phyloP scores from a whole-genome alignment of 2,797 vertebrate species.

The Enteromius radiatus region DNA sequence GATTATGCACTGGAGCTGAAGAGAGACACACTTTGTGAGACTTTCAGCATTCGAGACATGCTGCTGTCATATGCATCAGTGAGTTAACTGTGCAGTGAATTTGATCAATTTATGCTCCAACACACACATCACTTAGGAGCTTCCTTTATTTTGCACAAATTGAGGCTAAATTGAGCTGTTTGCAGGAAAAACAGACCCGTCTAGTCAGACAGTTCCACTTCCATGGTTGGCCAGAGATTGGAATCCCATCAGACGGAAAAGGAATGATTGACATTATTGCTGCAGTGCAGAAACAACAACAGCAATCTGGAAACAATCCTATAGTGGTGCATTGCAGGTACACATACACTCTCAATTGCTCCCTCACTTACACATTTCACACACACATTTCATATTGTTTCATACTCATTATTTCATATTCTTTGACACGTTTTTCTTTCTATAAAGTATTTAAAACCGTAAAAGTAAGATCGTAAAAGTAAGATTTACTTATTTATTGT shows the following conservation, averaged over 20 bases:
- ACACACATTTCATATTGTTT: neutral
- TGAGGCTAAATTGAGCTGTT: conserved; percentile 4
- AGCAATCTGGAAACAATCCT: conserved; percentile 83
- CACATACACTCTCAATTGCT: conserved; percentile 12
- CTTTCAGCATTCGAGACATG: conserved; percentile 92
- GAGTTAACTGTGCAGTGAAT: conserved; percentile 51
- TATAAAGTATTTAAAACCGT: no score
- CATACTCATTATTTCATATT: neutral
- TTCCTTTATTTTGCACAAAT: neutral
- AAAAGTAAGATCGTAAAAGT: neutral
- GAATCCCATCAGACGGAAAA: conserved; percentile 91
- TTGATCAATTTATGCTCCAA: conserved; percentile 7
- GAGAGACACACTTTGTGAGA: conserved; percentile 85
- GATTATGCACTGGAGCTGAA: conserved; percentile 89
- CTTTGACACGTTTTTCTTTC: no score
- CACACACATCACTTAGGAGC: neutral
- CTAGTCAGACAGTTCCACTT: conserved; percentile 95
- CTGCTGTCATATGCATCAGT: conserved; percentile 89
- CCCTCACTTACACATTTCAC: neutral
- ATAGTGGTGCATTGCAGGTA: conserved; percentile 99
- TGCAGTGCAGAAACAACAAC: conserved; percentile 86
- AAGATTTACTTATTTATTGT: neutral
- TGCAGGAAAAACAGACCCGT: conserved; percentile 88
- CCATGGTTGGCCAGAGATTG: conserved; percentile 97
- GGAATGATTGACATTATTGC: conserved; percentile 98